Conservation (phyloP, 2,113 vertebrate genomes). For the Podarcis muralis region DNA sequence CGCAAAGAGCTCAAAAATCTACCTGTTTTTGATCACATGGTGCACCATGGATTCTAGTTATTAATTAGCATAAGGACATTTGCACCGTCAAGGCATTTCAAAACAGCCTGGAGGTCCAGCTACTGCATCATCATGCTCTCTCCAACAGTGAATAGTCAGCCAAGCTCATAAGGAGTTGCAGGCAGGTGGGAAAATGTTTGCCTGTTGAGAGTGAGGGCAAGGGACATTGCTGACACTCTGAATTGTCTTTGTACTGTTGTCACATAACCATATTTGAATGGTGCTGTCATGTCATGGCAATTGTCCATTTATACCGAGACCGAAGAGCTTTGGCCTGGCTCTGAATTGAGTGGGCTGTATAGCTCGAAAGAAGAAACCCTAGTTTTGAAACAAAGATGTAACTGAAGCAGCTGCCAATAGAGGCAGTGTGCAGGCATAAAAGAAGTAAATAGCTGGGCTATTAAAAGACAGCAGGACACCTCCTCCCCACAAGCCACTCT, state of each 20-base stretch:
- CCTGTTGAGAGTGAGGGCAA: neutral
- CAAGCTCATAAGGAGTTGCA: neutral
- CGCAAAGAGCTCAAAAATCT: no score
- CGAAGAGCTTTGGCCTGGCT: neutral
- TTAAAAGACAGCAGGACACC: neutral
- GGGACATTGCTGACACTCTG: neutral
- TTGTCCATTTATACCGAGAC: neutral
- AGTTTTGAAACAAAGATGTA: neutral
- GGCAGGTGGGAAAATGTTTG: neutral
- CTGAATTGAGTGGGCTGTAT: neutral
- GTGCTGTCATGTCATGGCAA: neutral
- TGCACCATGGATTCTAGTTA: no score
- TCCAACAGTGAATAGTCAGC: neutral
- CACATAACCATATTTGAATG: neutral
- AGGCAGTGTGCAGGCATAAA: neutral
- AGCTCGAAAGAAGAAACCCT: neutral
- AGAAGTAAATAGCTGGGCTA: neutral
- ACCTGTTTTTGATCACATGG: no score
- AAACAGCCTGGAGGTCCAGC: neutral
- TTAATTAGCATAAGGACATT: no score
- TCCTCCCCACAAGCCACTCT: neutral
- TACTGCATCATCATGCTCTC: neutral
- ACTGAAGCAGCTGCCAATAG: neutral
- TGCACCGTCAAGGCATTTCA: neutral
- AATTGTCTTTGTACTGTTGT: neutral